A percentile compares a stretch with the other conserved stretches of the same genome.
Evolutionary conservation across 2,888 invertebrate genomes (phyloP).

Genomic region (Eilema griseolum): DNA sequence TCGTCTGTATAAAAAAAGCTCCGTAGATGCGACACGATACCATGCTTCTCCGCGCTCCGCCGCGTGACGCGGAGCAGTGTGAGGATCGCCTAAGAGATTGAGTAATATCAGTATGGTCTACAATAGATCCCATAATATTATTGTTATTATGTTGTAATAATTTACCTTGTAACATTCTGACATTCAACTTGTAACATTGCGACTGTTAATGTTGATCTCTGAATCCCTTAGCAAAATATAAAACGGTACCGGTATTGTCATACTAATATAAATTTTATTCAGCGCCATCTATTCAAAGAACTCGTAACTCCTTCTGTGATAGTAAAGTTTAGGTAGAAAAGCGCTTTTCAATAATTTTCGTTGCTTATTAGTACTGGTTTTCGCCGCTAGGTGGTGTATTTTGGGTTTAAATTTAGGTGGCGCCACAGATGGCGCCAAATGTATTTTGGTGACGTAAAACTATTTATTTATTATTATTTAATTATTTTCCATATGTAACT

Average conservation of each 20-base stretch:
- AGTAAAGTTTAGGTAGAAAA: neutral
- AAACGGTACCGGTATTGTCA: neutral
- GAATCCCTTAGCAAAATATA: neutral
- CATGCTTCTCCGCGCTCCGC: no score
- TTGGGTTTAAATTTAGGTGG: neutral
- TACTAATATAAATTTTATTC: neutral
- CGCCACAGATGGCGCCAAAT: slow-evolving; percentile 32
- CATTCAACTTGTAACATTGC: neutral
- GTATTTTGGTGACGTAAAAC: neutral
- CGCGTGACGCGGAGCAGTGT: no score
- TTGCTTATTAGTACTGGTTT: slow-evolving; percentile 12
- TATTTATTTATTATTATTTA: no score
- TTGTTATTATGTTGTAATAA: no score
- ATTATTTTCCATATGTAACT: no score
- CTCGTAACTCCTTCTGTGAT: slow-evolving; percentile 16
- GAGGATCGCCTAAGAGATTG: no score
- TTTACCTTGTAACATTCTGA: no score
- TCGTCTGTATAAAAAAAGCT: no score
- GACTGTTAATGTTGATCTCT: neutral
- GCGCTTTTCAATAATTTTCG: slow-evolving; percentile 15
- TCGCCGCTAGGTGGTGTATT: slow-evolving; percentile 31
- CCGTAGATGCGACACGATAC: no score
- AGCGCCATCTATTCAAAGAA: slow-evolving; percentile 39
- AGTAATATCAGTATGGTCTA: no score
- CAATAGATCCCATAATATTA: neutral